Base-by-base conservation (phyloP, 2,797 vertebrate genomes). In the Acestrorhynchus altus region DNA sequence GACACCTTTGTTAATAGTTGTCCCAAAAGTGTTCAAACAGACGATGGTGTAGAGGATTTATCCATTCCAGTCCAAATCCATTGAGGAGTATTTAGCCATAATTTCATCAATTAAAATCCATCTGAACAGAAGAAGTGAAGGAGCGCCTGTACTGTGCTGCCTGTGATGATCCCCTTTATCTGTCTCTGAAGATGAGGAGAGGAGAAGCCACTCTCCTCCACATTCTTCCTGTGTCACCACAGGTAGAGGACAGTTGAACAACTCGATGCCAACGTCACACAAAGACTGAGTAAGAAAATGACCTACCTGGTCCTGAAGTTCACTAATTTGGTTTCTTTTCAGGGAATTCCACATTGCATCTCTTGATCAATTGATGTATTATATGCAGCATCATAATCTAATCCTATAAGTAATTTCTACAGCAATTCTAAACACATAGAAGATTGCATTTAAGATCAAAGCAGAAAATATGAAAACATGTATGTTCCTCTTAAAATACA, bases 401-500 rank as follows among this genome's bases (percentile, higher is more conserved):
- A 28, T 13, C 1, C 0, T 1, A 15, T 12, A 18, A 16, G 40
- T 10, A 10, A 8, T 0, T 1, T 59, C 12, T 0, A 10, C 2
- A 20, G 4, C 7, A 1, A 57, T 6, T 4, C 54, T 11, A 31
- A 72, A 39, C 0, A 78, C 28, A 52, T 67, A 68, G n/a, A 86
- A 0, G 0, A 51, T 5, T 28, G 24, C 24, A 16, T 26, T 12
- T 4, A 78, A 1, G 68, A 83, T 4, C 65, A 88, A 26, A 68
- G 7, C 20, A 11, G 26, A 6, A 28, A 69, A 87, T 12, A 86
- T 81, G n/a, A 84, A 0, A 1, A 26, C 16, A 77, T 49, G 84
- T 28, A 90, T 82, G 78, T 88, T 88, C 44, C 11, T 88, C 79
- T 88, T 91, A 12, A 86, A 16, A 83, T 84, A 88, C 20, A 81